Percentiles rank a stretch among this genome's conserved stretches.
These are phyloP conservation scores for Thomomys bottae DNA, from an alignment of 2,113 vertebrate genomes.

Conservation along the genomic window DNA sequence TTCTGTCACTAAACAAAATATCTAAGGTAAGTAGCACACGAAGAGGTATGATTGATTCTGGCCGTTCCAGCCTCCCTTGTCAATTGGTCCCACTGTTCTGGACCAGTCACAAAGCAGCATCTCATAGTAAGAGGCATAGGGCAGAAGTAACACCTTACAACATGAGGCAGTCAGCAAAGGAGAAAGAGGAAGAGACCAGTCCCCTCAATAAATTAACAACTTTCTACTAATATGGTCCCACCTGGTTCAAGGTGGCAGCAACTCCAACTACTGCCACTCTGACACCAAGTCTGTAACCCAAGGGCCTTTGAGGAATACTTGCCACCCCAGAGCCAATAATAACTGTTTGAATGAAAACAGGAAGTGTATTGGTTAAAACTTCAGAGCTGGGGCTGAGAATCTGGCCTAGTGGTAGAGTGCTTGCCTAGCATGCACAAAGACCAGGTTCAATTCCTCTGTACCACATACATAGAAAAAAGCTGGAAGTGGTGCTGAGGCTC, in stretches of 20 bases:
- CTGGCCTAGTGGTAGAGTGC: too few relatives aligned
- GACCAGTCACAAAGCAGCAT: neutral
- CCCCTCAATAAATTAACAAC: neutral
- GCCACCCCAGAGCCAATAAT: neutral
- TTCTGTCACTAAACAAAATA: neutral
- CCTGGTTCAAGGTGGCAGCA: neutral
- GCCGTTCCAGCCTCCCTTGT: too few relatives aligned
- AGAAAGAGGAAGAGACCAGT: neutral
- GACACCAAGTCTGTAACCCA: neutral
- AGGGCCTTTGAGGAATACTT: neutral
- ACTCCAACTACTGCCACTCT: neutral
- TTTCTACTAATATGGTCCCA: neutral
- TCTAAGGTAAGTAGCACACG: neutral
- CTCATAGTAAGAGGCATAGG: neutral
- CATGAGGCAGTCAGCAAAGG: neutral
- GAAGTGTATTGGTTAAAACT: neutral
- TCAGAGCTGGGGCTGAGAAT: too few relatives aligned
- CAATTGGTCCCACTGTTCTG: neutral
- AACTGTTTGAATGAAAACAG: neutral
- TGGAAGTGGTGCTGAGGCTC: too few relatives aligned
- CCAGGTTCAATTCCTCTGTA: too few relatives aligned
- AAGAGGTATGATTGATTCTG: neutral
- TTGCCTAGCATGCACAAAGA: too few relatives aligned
- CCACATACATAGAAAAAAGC: too few relatives aligned
- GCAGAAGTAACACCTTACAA: neutral